Conservation (phyloP, 2,113 vertebrate species). For the Bubo blakistoni region DNA sequence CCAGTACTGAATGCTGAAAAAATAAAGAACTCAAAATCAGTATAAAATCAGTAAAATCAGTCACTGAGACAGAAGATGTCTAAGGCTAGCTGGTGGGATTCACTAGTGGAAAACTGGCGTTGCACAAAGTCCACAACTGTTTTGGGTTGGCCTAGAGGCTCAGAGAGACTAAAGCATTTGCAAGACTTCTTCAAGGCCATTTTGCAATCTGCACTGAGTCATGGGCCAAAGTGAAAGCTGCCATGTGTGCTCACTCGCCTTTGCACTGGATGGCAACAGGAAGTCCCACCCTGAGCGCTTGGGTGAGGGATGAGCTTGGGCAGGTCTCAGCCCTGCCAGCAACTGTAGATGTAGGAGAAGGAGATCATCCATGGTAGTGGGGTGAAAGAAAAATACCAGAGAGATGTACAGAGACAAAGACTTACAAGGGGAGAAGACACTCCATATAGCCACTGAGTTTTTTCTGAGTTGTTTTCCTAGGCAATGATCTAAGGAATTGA, state of each 20-base stretch:
- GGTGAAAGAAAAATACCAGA: background rate
- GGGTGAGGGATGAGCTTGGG: rapidly evolving
- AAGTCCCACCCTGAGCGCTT: rapidly evolving
- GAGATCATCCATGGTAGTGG: background rate
- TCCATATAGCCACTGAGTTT: background rate
- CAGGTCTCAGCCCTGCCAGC: background rate
- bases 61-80: background rate
- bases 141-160: background rate
- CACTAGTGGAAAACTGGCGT: background rate
- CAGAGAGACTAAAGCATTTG: background rate
- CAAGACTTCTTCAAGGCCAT: background rate
- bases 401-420: background rate
- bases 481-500: background rate
- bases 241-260: rapidly evolving
- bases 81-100: background rate
- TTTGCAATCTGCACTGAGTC: background rate
- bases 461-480: background rate
- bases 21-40: background rate
- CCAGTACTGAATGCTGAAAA: background rate
- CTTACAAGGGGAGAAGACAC: background rate
- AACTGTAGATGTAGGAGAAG: background rate
- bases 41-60: background rate
- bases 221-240: background rate
- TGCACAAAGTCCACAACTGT: rapidly evolving
- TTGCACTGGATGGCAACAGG: background rate